phyloP scores from a whole-genome alignment of 2,888 invertebrate species.

The Pseudococcus longispinus region DNA sequence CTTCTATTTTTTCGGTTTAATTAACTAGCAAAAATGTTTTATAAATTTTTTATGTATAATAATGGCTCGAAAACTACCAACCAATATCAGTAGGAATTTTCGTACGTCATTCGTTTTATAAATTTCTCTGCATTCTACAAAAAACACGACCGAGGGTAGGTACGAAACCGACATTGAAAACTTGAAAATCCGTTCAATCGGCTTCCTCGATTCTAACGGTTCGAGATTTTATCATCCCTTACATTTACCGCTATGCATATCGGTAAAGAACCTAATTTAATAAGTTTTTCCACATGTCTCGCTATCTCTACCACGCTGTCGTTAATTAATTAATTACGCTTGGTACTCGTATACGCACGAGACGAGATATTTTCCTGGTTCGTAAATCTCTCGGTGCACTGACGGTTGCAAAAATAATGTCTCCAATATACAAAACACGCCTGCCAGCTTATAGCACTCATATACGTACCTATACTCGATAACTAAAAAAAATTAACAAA shows the following conservation, averaged over 20 bases:
- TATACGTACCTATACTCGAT: neutral
- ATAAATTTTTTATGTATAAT: too few relatives aligned
- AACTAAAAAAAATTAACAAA: slow-evolving; percentile 4
- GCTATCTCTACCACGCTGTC: neutral
- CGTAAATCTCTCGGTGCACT: neutral
- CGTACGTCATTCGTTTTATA: too few relatives aligned
- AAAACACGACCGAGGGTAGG: too few relatives aligned
- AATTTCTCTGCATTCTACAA: too few relatives aligned
- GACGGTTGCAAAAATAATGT: slow-evolving; percentile 1
- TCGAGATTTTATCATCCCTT: neutral
- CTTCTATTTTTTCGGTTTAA: too few relatives aligned
- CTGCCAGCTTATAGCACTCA: too few relatives aligned
- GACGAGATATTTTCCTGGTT: slow-evolving; percentile 16
- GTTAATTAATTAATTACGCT: slow-evolving; percentile 14
- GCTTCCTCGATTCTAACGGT: neutral
- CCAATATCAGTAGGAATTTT: too few relatives aligned
- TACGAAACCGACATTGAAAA: too few relatives aligned
- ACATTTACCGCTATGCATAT: neutral
- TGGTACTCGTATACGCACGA: neutral
- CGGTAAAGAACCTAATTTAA: neutral
- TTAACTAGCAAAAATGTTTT: too few relatives aligned
- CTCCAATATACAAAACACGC: neutral
- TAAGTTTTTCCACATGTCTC: neutral
- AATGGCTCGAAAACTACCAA: too few relatives aligned
- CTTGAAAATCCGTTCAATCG: too few relatives aligned